Conservation (phyloP, 2,888 invertebrate genomes). For the Graphium colonna region DNA sequence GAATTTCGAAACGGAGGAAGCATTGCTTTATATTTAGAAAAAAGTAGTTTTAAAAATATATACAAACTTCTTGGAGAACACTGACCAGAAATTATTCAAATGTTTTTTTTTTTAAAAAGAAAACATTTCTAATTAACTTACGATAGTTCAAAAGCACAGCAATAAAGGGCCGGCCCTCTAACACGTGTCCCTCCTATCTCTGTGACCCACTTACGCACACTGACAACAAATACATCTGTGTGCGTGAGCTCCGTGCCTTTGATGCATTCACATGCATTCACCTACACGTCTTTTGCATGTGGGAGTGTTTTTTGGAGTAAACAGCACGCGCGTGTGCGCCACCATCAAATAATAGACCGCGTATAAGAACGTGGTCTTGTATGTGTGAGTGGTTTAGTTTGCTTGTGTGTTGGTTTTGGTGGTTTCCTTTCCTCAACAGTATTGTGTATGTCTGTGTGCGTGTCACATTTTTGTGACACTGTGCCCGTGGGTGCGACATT, state of each 20-base stretch:
- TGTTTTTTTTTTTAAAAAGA: no score
- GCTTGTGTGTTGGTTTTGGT: not conserved
- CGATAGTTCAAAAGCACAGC: conserved; percentile 33
- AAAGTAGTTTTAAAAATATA: conserved; percentile 7
- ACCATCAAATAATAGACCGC: conserved; percentile 27
- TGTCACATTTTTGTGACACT: conserved; percentile 29
- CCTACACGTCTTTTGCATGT: conserved; percentile 27
- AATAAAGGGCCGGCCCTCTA: conserved; percentile 67
- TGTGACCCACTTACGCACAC: conserved; percentile 75
- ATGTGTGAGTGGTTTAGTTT: conserved; percentile 24
- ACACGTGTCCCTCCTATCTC: conserved; percentile 77
- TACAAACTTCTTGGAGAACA: no score
- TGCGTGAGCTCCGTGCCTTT: conserved; percentile 32
- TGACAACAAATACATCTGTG: conserved; percentile 29
- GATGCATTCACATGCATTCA: conserved; percentile 51
- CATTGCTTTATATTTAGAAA: no score
- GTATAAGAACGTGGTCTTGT: conserved; percentile 36
- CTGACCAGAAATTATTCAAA: no score
- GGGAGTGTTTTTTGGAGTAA: conserved; percentile 53
- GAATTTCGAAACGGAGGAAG: no score
- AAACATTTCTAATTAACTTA: no score
- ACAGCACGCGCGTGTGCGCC: conserved; percentile 45
- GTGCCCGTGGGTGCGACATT: conserved; percentile 32
- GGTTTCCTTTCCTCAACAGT: conserved; percentile 11
- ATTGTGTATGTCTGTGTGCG: conserved; percentile 3